Percentiles rank a stretch among this genome's conserved stretches.
phyloP scores from a whole-genome alignment of 2,888 invertebrate genomes.

The Hypomecis atomaria region DNA sequence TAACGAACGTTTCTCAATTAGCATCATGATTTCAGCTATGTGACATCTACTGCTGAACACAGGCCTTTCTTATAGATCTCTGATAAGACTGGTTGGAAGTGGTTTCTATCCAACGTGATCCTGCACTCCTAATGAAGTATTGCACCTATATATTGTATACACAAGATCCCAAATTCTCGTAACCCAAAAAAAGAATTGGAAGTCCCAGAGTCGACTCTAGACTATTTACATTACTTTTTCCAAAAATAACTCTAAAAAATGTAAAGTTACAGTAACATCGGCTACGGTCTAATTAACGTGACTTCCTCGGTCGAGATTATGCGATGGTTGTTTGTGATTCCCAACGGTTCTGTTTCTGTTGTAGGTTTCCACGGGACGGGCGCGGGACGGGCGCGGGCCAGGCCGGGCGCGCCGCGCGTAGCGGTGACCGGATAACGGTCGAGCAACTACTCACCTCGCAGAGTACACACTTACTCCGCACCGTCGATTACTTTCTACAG shows the following conservation, averaged over 20 bases:
- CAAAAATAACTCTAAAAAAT: not conserved
- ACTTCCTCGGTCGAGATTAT: conserved; percentile 43
- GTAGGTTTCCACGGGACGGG: conserved; percentile 55
- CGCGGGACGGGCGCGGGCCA: conserved; percentile 23
- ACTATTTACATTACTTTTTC: not conserved
- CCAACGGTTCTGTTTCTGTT: conserved; percentile 59
- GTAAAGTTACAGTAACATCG: conserved; percentile 4
- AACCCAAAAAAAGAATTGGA: no score
- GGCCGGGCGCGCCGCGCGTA: conserved; percentile 49
- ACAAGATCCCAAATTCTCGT: no score
- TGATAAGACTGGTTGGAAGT: no score
- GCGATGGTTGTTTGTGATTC: conserved; percentile 61
- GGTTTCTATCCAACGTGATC: no score
- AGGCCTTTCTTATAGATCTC: no score
- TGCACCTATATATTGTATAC: no score
- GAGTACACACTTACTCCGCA: conserved; percentile 58
- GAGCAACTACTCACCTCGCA: conserved; percentile 65
- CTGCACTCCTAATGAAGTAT: no score
- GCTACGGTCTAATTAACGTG: conserved; percentile 32
- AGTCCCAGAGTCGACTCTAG: not conserved
- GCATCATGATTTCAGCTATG: no score
- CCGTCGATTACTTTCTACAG: not conserved
- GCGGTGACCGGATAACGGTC: conserved; percentile 81
- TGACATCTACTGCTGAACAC: no score
- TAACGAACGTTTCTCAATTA: no score